Conservation (phyloP, 2,797 vertebrate species). For the Chaunax sp. region DNA sequence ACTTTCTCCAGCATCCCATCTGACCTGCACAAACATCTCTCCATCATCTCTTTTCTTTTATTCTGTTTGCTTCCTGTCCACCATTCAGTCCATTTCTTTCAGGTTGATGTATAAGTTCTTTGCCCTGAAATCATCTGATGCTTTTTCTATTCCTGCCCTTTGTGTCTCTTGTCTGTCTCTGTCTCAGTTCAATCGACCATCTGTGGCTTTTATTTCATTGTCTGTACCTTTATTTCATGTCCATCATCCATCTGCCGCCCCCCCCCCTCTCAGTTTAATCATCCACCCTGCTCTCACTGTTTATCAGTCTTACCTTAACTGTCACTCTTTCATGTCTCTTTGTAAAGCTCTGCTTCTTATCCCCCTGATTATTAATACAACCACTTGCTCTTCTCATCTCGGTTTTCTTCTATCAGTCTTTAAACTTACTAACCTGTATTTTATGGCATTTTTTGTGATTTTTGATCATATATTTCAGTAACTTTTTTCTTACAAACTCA, state of each 20-base stretch:
- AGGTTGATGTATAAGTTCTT: conserved; percentile 29
- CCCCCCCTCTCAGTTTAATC: not conserved
- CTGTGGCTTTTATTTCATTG: conserved; percentile 28
- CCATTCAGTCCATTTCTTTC: conserved; percentile 15
- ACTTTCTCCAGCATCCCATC: conserved; percentile 10
- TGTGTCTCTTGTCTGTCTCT: conserved; percentile 22
- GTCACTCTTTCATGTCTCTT: conserved; percentile 16
- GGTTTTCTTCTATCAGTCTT: too few relatives aligned
- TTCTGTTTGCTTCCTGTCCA: conserved; percentile 8
- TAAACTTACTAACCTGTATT: too few relatives aligned
- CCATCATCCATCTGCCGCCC: conserved; percentile 29
- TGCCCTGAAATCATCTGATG: conserved; percentile 15
- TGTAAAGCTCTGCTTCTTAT: too few relatives aligned
- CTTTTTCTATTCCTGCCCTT: not conserved
- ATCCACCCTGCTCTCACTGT: conserved; percentile 15
- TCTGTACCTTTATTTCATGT: conserved; percentile 23
- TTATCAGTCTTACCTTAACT: conserved; percentile 20
- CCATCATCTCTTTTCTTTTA: conserved; percentile 12
- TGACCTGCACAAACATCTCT: conserved; percentile 20
- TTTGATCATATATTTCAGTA: too few relatives aligned
- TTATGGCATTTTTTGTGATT: too few relatives aligned
- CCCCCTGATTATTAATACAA: too few relatives aligned
- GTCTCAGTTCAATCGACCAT: too few relatives aligned
- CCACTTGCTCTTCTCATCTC: conserved; percentile 3
- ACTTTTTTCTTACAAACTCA: too few relatives aligned